Base-by-base conservation (phyloP, 2,888 invertebrate genomes). In the Malachius bipustulatus region DNA sequence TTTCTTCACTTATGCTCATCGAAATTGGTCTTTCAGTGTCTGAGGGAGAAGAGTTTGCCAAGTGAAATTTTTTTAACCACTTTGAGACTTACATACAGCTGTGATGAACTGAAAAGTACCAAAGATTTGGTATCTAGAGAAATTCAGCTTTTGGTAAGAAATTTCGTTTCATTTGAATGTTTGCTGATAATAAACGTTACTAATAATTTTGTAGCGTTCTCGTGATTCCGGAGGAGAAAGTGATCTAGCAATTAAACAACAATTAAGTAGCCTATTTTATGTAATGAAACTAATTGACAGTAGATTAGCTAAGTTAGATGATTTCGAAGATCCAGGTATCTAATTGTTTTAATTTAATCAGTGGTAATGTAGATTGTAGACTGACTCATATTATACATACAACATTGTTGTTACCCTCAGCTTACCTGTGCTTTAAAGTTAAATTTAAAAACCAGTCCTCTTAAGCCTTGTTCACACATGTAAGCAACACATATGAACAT, bases 41-140 rank as follows among this genome's bases (percentile, higher is more conserved):
- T 75, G 55, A 76, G 79, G 46, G 85, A 88, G 40, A 74, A 74
- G 36, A 52, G 55, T 38, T 68, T 89, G 47, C 79, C 82, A 16
- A 82, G 82, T 46, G 93, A 94, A 49, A 73, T 82, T 50, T 91
- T 93, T 62, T 65, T 93, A 50, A 75, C 80, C 47, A 81, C 85
- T 35, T 71, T 93, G 47, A 73, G 85, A 50, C 74, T 78, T 46
- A 82, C 87, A 36, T 78, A 79, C 45, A 79, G 75, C 53, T 71
- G 80, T 29, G 87, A 87, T 39, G 93, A 94, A 62, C 65, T 94
- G 45, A 75, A 74, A 46, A 83, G 88, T 11, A 80, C 82, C 6
- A 70, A 78, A 52, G 85, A 82, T 50, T 68, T 84, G 43, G 76
- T 90, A 12, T 73, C 74, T 48, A 79, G 79, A 52, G 89, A 91